Evolutionary conservation across 2,113 vertebrate species (phyloP), one percentile per base, ranked within the genome.

Genomic region (Mesembrinibis cayennensis): DNA sequence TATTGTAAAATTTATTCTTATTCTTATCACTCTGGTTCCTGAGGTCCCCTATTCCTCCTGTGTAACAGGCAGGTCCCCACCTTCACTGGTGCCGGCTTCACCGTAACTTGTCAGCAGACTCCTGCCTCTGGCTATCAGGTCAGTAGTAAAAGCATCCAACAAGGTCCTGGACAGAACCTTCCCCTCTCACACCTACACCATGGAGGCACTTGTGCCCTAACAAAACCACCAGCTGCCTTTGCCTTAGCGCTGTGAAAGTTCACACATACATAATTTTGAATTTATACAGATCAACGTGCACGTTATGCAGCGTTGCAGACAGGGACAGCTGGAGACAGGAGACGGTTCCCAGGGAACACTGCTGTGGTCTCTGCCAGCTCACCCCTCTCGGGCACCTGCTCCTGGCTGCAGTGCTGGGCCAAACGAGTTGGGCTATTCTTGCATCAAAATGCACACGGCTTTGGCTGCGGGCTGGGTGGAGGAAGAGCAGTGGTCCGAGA

Each of bases 281-380:
- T 6, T 19, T 18, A 4, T 12, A 42, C 22, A 40, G 79, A 4
- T 11, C 49, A 26, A 11, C 0, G 2, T 25, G 40, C 55, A n/a
- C 4, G 26, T 23, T 16, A 15, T 34, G 16, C 13, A 26, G n/a
- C 21, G n/a, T 34, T 50, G 58, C 59, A 72, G 65, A 19, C 47
- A 77, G 70, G 45, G 45, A 26, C 34, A 61, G 47, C 32, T 53
- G 36, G 32, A 49, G 47, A 11, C 15, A 9, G 36, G 50, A n/a
- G 7, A 6, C 0, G 3, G 11, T 45, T 71, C 63, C 16, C 2
- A 2, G 49, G 29, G 29, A 65, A 38, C 1, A 0, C 11, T 49
- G 26, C 58, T 36, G 9, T 0, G 11, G 29, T 8, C 6, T 38
- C 19, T 36, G n/a, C 52, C 27, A 22, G 50, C 63, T 19, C 6